Evolutionary conservation across 2,113 vertebrate genomes (phyloP).

Genomic region (Leucopsar rothschildi): DNA sequence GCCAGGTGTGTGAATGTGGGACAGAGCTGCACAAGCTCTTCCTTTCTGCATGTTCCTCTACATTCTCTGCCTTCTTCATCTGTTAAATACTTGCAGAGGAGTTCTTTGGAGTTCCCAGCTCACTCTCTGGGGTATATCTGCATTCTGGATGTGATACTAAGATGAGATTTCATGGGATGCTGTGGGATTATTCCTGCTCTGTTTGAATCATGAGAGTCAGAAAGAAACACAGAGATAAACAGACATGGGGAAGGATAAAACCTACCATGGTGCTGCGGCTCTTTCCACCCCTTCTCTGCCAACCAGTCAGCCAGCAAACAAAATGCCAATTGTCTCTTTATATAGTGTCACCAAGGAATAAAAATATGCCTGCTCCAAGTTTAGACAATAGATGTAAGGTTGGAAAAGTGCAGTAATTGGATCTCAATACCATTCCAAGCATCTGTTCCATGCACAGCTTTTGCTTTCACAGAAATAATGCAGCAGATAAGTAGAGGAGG

Average conservation of each 20-base stretch:
- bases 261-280: constrained; percentile 68
- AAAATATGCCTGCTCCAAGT: constrained; percentile 72
- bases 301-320: constrained; percentile 35
- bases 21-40: not conserved
- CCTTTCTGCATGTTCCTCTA: not conserved
- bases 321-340: constrained; percentile 63
- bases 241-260: constrained; percentile 1
- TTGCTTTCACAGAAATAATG: constrained; percentile 59
- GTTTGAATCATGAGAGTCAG: not conserved
- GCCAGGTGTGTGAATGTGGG: not conserved
- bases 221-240: not conserved
- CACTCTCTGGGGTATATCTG: not conserved
- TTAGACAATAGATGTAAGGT: constrained; percentile 73
- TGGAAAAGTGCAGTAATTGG: constrained; percentile 66
- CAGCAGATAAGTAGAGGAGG: constrained; percentile 46
- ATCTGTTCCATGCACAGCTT: constrained; percentile 49
- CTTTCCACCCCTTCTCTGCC: constrained; percentile 47
- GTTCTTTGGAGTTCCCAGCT: not conserved
- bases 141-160: not conserved
- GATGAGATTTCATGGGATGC: not conserved
- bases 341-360: constrained; percentile 62
- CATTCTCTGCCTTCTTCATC: not conserved
- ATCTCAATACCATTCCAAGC: constrained; percentile 65
- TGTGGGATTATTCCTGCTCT: not conserved
- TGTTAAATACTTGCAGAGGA: not conserved